These are phyloP conservation scores for Pyrrhia umbra DNA, from an alignment of 2,888 invertebrate genomes.

Conservation along the genomic window DNA sequence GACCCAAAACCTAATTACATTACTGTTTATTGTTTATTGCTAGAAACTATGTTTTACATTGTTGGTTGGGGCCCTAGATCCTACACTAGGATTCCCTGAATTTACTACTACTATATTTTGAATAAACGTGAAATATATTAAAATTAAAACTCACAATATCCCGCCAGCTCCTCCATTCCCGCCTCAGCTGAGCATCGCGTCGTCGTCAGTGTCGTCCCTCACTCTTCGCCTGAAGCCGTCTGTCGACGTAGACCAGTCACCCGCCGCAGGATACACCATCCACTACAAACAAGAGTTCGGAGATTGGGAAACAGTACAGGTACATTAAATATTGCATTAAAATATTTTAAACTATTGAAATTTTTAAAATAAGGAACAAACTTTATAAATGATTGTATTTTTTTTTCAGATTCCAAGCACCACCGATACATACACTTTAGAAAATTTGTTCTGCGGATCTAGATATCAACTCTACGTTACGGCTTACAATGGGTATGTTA, in stretches of 20 bases:
- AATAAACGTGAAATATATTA: too few species aligned
- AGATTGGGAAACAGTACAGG: slow-evolving; percentile 97
- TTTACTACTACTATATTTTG: too few species aligned
- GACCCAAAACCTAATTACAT: too few species aligned
- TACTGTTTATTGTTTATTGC: too few species aligned
- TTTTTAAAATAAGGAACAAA: background rate
- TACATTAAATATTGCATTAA: slow-evolving; percentile 58
- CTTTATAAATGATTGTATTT: background rate
- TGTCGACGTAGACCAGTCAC: slow-evolving; percentile 94
- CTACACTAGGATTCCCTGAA: too few species aligned
- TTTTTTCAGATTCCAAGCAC: slow-evolving; percentile 91
- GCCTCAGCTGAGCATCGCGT: slow-evolving; percentile 85
- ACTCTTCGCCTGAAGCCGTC: slow-evolving; percentile 88
- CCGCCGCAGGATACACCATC: slow-evolving; percentile 97
- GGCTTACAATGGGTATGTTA: slow-evolving; percentile 95
- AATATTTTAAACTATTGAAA: background rate
- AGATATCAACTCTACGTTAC: slow-evolving; percentile 98
- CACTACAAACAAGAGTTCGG: slow-evolving; percentile 98
- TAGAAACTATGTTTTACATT: too few species aligned
- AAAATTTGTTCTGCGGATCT: slow-evolving; percentile 97
- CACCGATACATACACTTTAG: slow-evolving; percentile 95
- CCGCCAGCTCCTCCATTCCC: slow-evolving; percentile 87
- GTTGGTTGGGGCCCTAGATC: too few species aligned
- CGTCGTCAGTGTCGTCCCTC: slow-evolving; percentile 88
- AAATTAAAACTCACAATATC: slow-evolving; percentile 5